These are phyloP conservation scores for Asbolus verrucosus DNA, from an alignment of 1,140 invertebrate genomes.

Conservation along the genomic window DNA sequence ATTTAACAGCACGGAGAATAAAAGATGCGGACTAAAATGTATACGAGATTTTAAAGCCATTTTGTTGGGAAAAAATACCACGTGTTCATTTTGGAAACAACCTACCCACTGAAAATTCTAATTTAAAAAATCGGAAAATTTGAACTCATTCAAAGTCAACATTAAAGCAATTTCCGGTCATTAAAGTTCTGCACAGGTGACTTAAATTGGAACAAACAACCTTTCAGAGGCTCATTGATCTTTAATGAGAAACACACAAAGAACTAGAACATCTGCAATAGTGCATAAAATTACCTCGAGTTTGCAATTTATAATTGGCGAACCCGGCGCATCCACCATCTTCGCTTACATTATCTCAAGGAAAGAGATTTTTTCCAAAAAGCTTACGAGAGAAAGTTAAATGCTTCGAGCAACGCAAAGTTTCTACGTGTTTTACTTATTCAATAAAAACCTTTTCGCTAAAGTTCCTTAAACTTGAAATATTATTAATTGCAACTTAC, in stretches of 20 bases:
- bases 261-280: not conserved
- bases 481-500: not conserved
- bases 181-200: slow-evolving; percentile 4
- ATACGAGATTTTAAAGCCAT: too few species aligned
- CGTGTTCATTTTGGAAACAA: too few species aligned
- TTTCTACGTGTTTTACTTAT: slow-evolving; percentile 19
- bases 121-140: not conserved
- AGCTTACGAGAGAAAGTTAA: slow-evolving; percentile 1
- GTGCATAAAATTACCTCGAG: not conserved
- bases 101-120: too few species aligned
- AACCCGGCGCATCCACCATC: slow-evolving; percentile 44
- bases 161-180: slow-evolving; percentile 8
- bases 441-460: slow-evolving; percentile 1
- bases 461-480: not conserved
- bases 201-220: not conserved
- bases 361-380: not conserved
- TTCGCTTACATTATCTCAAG: not conserved
- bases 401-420: not conserved
- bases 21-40: too few species aligned
- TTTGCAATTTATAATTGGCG: not conserved
- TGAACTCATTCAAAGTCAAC: not conserved
- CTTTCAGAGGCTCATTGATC: slow-evolving; percentile 3
- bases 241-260: not conserved
- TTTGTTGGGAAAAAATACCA: too few species aligned
- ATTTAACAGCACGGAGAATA: too few species aligned